Evolutionary conservation across 1,140 invertebrate species (phyloP), one percentile per base, ranked within the genome.

Genomic region (Drosophila varians): DNA sequence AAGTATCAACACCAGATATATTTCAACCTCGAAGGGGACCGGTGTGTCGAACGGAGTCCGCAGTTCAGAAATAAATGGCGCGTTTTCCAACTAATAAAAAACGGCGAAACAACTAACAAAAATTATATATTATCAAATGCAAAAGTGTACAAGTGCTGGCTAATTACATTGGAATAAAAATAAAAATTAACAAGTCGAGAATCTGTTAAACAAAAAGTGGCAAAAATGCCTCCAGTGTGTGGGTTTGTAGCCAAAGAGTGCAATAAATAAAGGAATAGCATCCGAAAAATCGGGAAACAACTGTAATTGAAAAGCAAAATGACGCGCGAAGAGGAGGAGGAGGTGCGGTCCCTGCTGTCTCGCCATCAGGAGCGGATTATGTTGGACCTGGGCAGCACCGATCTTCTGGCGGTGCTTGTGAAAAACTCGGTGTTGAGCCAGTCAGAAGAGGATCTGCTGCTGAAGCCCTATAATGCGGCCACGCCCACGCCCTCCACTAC

Each of bases 281-380:
- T 31, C 11, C 2, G 9, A 31, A 52, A 12, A 14, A 68, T 42
- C 61, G 62, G 62, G 42, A 36, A 21, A 51, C 60, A 66, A 28
- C 61, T 28, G 55, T 42, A 42, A 60, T 68, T 34, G 49, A 48
- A 55, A 86, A 72, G 70, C 28, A 31, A 31, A 31, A 90, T 90
- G 89, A 82, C 89, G 47, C 89, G 70, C 42, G 90, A 89, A 71
- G 90, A 91, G 66, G 90, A 91, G 55, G 90, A 91, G 55, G 90
- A 91, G 68, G 90, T 91, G 57, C 90, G 90, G 38, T 83, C 84
- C 4, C 49, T 91, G 54, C 73, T 91, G 34, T 77, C 74, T 45
- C 86, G 90, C 7, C 90, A 91, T 53, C 87, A 87, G 60, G 89
- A 89, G 49, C 90, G 90, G 28, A 91, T 91, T 11, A 89, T 91